Conservation (phyloP, 2,888 invertebrate genomes). For the Meandrusa payeni region DNA sequence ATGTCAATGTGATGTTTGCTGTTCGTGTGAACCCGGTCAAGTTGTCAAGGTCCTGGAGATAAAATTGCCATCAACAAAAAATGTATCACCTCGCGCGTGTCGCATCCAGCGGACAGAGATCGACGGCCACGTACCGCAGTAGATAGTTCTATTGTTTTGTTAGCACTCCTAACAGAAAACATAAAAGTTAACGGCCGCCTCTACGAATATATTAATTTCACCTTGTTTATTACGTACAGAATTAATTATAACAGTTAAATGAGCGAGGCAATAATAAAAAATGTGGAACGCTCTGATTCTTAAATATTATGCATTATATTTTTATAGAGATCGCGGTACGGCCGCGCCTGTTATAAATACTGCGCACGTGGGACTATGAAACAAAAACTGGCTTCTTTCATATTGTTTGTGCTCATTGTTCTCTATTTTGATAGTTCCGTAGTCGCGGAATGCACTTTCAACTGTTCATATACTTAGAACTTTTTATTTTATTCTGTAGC, state of each 20-base stretch:
- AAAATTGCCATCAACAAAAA: too few species aligned
- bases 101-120: constrained; percentile 31
- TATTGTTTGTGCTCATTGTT: constrained; percentile 25
- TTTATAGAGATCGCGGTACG: constrained; percentile 28
- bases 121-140: constrained; percentile 29
- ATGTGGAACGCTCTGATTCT: constrained; percentile 56
- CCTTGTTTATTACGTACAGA: constrained; percentile 61
- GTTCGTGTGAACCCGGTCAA: too few species aligned
- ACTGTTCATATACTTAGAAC: constrained; percentile 20
- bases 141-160: constrained; percentile 42
- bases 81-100: constrained; percentile 4
- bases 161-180: constrained; percentile 43
- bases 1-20: too few species aligned
- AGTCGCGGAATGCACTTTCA: constrained; percentile 26
- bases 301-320: constrained; percentile 35
- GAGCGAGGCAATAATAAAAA: constrained; percentile 52
- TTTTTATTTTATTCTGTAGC: constrained; percentile 12
- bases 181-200: constrained; percentile 49
- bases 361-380: constrained; percentile 25
- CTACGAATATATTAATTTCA: constrained; percentile 58
- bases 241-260: constrained; percentile 73
- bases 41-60: too few species aligned
- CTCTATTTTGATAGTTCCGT: constrained; percentile 25
- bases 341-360: constrained; percentile 18
- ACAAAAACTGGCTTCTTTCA: constrained; percentile 22